Evolutionary conservation across 2,888 invertebrate species (phyloP), one percentile per base, ranked within the genome.

Genomic region (Agonopterix heracliana): DNA sequence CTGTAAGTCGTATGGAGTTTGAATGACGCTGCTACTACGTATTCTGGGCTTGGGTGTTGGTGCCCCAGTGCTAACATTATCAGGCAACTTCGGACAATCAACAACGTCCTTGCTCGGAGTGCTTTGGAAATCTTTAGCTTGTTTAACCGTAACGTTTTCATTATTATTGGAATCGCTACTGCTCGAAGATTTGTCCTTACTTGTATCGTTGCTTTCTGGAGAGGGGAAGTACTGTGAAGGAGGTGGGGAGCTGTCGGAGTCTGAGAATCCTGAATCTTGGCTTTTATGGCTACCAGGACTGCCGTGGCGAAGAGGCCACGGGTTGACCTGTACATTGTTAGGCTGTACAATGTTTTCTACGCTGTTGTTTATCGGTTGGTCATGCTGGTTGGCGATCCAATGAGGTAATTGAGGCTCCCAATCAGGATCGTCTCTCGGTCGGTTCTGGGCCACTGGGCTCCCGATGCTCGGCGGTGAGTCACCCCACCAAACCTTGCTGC

Each of bases 221-320:
- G 81, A 71, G 2, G 71, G 73, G 56, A 83, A 85, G 59, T 86
- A 84, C 56, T 88, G 84, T 1, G 85, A 83, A 2, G 74, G 75
- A 0, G 89, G 88, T n/a, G 90, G 90, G 1, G 92, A 92, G 60
- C 90, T 90, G 63, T 94, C 94, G 0, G 94, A 93, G 66, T 95
- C 95, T 0, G 94, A 94, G 75, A 95, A 95, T 1, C 95, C 95
- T 0, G 94, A 95, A 75, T 94, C 94, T 76, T 94, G 93, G 66
- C 94, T 94, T 54, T 93, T 92, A 55, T 93, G 93, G 71, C 93
- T 93, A 34, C 80, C 91, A 56, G 84, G 90, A 67, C 88, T 91
- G 64, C 85, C 90, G 53, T 82, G 88, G 14, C 89, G 74, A 26
- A 85, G 72, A 35, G 87, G 87, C 89, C 89, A 89, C 54, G 78